A percentile compares a stretch with the other conserved stretches of the same genome.
phyloP scores from a whole-genome alignment of 2,888 invertebrate genomes.

The Gasteruption jaculator region DNA sequence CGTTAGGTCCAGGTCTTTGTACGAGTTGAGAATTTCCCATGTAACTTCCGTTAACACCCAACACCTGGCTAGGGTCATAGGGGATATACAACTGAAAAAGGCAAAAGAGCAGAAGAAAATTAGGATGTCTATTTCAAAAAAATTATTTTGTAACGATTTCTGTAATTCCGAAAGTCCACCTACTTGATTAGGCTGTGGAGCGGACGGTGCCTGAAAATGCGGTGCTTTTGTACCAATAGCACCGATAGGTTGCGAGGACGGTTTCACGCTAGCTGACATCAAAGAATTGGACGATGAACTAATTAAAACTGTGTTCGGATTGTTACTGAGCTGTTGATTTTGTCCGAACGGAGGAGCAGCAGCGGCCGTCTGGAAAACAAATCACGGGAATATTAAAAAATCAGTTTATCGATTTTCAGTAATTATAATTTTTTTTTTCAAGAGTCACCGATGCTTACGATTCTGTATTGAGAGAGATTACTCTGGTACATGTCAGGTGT shows the following conservation, averaged over 20 bases:
- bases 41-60: conserved; percentile 57
- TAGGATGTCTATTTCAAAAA: neutral
- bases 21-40: conserved; percentile 62
- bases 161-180: conserved; percentile 16
- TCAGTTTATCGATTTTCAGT: neutral
- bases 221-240: conserved; percentile 71
- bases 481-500: conserved; percentile 71
- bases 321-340: conserved; percentile 74
- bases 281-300: conserved; percentile 83
- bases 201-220: conserved; percentile 56
- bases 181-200: conserved; percentile 55
- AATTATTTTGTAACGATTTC: neutral
- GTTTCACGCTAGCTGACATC: conserved; percentile 85
- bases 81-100: conserved; percentile 56
- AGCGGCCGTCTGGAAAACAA: conserved; percentile 39
- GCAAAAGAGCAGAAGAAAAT: conserved; percentile 3
- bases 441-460: conserved; percentile 40
- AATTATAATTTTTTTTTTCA: neutral
- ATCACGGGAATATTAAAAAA: neutral
- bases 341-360: conserved; percentile 70
- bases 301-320: conserved; percentile 83
- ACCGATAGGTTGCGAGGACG: conserved; percentile 75
- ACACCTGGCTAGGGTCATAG: conserved; percentile 58
- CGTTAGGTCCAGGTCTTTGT: conserved; percentile 57
- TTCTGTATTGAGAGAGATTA: conserved; percentile 59